Conservation (phyloP, 1,140 invertebrate species). For the Euschistus heros region DNA sequence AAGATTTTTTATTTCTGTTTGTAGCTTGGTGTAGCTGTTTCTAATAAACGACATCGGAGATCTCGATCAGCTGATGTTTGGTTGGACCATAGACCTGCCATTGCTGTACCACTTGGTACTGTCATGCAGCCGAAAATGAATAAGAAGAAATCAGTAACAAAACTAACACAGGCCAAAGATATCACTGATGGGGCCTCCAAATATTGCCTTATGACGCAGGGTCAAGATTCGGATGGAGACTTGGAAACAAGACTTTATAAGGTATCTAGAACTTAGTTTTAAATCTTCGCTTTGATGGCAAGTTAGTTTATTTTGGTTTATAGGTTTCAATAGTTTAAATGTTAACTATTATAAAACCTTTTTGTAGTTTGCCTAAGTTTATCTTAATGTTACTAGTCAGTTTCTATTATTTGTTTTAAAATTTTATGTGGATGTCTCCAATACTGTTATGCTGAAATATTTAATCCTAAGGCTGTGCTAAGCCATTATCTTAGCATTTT, state of each 20-base stretch:
- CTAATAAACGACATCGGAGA: constrained; percentile 60
- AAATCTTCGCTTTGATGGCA: too few relatives aligned
- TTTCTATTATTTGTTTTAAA: too few relatives aligned
- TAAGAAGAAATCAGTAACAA: constrained; percentile 72
- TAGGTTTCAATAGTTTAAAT: too few relatives aligned
- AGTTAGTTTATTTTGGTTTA: too few relatives aligned
- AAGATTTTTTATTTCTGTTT: neutral
- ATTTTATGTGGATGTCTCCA: too few relatives aligned
- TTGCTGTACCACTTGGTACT: constrained; percentile 64
- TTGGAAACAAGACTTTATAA: constrained; percentile 89
- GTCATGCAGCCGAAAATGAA: constrained; percentile 76
- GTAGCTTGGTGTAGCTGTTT: constrained; percentile 39
- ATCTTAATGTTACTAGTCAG: too few relatives aligned
- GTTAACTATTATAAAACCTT: too few relatives aligned
- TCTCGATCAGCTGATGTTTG: constrained; percentile 73
- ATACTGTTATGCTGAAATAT: too few relatives aligned
- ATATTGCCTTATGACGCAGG: constrained; percentile 85
- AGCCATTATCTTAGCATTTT: too few relatives aligned
- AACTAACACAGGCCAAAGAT: constrained; percentile 58
- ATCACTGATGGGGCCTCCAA: constrained; percentile 66
- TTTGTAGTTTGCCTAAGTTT: too few relatives aligned
- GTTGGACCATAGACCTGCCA: constrained; percentile 78
- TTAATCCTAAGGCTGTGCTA: too few relatives aligned
- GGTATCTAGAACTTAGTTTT: constrained; percentile 37
- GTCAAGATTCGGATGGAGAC: constrained; percentile 81